Percentiles rank a stretch among this genome's conserved stretches.
These are phyloP conservation scores for Bicyclus anynana DNA, from an alignment of 1,140 invertebrate genomes.

Conservation along the genomic window DNA sequence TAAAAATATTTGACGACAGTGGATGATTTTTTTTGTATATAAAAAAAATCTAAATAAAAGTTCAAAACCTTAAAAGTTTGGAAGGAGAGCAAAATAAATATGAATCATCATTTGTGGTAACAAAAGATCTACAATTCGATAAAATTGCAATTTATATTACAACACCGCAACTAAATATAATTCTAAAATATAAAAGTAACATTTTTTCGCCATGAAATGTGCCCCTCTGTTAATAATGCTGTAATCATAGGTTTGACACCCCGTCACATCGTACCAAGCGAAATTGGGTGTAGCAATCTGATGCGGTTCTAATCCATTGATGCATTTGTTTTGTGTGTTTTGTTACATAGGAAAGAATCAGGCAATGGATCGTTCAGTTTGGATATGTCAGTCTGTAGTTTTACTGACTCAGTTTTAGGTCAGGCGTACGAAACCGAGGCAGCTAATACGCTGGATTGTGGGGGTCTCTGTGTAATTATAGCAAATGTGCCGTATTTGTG, in stretches of 20 bases:
- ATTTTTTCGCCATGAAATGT: conserved; percentile 58
- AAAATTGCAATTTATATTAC: conserved; percentile 6
- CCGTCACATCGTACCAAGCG: conserved; percentile 14
- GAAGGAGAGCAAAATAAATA: too few species aligned
- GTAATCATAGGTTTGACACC: conserved; percentile 71
- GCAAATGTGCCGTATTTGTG: conserved; percentile 64
- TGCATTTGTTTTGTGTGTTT: background rate
- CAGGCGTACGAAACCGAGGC: conserved; percentile 39
- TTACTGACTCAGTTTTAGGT: conserved; percentile 21
- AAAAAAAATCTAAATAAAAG: too few species aligned
- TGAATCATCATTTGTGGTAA: background rate
- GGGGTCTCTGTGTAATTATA: conserved; percentile 61
- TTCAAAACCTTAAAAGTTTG: too few species aligned
- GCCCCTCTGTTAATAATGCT: conserved; percentile 58
- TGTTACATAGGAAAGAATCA: background rate
- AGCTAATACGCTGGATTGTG: conserved; percentile 63
- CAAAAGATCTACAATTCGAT: background rate
- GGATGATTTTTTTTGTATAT: too few species aligned
- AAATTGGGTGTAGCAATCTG: conserved; percentile 4
- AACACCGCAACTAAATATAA: conserved; percentile 6
- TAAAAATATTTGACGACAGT: too few species aligned
- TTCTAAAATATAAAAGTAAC: conserved; percentile 29
- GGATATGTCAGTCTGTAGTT: conserved; percentile 14
- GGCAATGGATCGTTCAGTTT: conserved; percentile 31
- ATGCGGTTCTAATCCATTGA: conserved; percentile 20